Percentiles rank a stretch among this genome's conserved stretches.
Evolutionary conservation across 2,113 vertebrate genomes (phyloP).

Genomic region (Miniopterus natalensis): DNA sequence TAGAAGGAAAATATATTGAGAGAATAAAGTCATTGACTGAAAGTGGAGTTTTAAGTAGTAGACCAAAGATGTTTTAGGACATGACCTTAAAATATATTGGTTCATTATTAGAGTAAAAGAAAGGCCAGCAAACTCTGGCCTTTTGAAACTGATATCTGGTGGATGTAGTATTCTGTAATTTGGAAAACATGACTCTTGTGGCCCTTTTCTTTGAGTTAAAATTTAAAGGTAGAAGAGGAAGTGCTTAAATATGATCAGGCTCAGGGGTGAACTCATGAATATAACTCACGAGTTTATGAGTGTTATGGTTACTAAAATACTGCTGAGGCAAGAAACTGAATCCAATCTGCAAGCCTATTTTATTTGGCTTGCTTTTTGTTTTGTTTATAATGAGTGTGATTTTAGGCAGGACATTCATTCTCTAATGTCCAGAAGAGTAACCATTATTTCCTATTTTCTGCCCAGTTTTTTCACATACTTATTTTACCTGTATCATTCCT

Average conservation of each 20-base stretch:
- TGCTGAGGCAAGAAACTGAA: neutral
- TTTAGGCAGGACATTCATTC: neutral
- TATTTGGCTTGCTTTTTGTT: neutral
- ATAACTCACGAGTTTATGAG: neutral
- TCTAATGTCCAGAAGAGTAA: neutral
- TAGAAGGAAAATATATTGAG: neutral
- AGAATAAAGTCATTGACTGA: neutral
- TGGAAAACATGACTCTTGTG: neutral
- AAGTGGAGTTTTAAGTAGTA: neutral
- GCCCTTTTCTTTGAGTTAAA: neutral
- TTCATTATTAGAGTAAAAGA: neutral
- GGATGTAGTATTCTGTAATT: neutral
- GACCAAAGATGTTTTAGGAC: neutral
- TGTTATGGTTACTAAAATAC: neutral
- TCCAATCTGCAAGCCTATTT: neutral
- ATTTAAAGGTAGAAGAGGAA: constrained; percentile 2
- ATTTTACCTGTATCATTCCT: neutral
- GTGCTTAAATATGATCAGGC: neutral
- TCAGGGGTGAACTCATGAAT: neutral
- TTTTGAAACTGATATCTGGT: neutral
- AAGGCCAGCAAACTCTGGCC: neutral
- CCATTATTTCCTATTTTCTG: neutral
- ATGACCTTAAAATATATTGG: neutral
- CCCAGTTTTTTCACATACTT: neutral
- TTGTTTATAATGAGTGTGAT: neutral